Evolutionary conservation across 2,797 vertebrate species (phyloP).

Genomic region (Enteromius trimaculatus): DNA sequence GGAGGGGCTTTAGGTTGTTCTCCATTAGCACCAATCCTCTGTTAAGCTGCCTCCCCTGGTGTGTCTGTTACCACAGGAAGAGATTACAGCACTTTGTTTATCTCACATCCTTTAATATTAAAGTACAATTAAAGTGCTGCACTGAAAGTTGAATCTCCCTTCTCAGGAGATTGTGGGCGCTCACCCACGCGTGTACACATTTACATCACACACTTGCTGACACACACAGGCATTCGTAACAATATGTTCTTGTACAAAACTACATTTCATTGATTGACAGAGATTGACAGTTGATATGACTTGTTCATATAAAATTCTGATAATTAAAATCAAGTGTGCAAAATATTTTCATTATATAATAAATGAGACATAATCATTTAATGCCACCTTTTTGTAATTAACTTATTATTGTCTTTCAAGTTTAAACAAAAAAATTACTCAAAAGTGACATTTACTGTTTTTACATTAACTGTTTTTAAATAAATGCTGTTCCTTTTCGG

Average conservation of each 20-base stretch:
- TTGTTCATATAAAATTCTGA: not conserved
- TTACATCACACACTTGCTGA: not conserved
- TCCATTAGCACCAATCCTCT: constrained; percentile 55
- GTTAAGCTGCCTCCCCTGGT: constrained; percentile 56
- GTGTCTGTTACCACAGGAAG: constrained; percentile 43
- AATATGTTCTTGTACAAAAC: constrained; percentile 19
- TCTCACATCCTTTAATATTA: constrained; percentile 58
- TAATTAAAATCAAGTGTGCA: not conserved
- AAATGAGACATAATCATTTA: not conserved
- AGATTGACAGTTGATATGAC: not conserved
- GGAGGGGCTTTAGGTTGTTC: constrained; percentile 40
- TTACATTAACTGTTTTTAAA: no score
- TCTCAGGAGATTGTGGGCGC: constrained; percentile 46
- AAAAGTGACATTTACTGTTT: no score
- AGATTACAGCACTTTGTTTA: constrained; percentile 60
- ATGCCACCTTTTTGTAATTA: not conserved
- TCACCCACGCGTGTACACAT: constrained; percentile 18
- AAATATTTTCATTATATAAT: not conserved
- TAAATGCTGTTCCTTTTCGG: no score
- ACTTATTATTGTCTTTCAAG: not conserved
- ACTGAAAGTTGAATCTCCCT: constrained; percentile 51
- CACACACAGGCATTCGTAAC: constrained; percentile 22
- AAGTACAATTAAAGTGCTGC: constrained; percentile 61
- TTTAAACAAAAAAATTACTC: not conserved
- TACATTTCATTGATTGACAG: not conserved